These are phyloP conservation scores for Zoanthus sociatus DNA, from an alignment of 92 coral and sea anemone species.

Conservation along the genomic window DNA sequence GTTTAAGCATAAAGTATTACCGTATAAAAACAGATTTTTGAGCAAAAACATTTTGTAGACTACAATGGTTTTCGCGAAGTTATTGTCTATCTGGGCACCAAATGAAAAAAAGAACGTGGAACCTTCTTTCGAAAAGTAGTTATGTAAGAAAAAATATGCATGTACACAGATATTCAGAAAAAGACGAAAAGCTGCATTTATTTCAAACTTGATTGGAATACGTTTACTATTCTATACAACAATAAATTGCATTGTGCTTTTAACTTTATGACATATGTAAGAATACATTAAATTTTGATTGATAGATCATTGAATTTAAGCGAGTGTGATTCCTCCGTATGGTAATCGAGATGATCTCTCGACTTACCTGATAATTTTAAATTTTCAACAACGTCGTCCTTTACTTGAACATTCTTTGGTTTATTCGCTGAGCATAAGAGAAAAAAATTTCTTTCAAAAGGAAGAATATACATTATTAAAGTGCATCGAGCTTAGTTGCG, in stretches of 20 bases:
- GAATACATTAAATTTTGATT: slow-evolving; percentile 45
- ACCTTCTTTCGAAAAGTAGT: neutral
- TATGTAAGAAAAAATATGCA: too few species aligned
- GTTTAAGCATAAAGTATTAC: neutral
- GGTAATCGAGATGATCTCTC: neutral
- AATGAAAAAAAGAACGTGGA: neutral
- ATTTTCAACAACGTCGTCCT: slow-evolving; percentile 9
- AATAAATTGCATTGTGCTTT: neutral
- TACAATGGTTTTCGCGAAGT: neutral
- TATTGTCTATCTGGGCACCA: neutral
- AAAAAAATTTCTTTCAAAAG: neutral
- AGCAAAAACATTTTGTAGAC: neutral
- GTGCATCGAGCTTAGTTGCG: neutral
- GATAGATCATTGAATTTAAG: neutral
- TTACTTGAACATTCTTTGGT: neutral
- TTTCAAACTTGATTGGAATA: neutral
- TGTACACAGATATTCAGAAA: too few species aligned
- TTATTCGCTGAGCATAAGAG: slow-evolving; percentile 18
- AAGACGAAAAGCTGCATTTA: neutral
- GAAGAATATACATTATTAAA: slow-evolving; percentile 33
- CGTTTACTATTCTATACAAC: neutral
- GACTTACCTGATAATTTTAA: slow-evolving; percentile 41
- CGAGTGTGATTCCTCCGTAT: neutral
- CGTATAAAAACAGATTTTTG: neutral
- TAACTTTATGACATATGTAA: slow-evolving; percentile 5